Evolutionary conservation across 1,140 invertebrate genomes (phyloP).

Genomic region (Gryllus bimaculatus): DNA sequence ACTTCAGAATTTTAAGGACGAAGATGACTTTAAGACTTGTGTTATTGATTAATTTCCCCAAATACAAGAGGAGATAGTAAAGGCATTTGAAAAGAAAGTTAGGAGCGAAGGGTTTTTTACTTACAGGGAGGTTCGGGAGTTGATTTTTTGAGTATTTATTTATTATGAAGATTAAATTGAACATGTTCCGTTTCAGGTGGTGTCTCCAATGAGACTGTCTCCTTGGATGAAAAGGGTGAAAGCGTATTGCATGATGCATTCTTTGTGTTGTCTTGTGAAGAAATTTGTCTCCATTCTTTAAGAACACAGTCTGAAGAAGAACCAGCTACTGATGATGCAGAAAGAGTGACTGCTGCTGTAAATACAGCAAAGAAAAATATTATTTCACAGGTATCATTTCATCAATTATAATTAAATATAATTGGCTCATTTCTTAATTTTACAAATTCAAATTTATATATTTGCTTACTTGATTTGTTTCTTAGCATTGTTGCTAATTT

Average conservation of each 20-base stretch:
- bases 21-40: no score
- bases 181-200: background rate
- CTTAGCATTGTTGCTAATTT: background rate
- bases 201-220: background rate
- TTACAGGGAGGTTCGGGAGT: no score
- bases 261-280: background rate
- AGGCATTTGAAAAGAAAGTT: no score
- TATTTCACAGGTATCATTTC: background rate
- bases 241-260: background rate
- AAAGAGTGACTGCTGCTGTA: background rate
- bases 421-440: background rate
- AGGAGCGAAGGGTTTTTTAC: no score
- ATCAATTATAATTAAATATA: background rate
- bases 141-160: no score
- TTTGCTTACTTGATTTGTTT: background rate
- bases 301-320: background rate
- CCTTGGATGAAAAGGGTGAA: background rate
- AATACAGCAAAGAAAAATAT: background rate
- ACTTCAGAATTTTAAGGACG: no score
- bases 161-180: background rate
- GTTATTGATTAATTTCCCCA: no score
- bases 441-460: no score
- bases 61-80: no score
- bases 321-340: background rate
- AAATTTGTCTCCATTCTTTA: background rate